These are phyloP conservation scores for Congeria kusceri DNA, from an alignment of 2,888 invertebrate genomes.

Conservation along the genomic window DNA sequence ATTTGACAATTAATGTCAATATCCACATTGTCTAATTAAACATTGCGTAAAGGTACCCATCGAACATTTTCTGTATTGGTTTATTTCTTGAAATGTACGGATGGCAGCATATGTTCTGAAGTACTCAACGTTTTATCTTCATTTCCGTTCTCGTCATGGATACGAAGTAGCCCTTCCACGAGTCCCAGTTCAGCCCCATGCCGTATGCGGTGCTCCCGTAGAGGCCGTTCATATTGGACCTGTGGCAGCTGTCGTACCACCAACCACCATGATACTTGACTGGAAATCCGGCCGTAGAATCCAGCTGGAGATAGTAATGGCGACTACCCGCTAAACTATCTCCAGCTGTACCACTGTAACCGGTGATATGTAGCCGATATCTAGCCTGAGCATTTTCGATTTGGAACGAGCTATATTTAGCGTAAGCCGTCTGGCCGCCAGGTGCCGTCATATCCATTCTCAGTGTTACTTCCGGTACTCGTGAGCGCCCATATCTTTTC, in stretches of 20 bases:
- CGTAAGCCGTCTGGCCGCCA: constrained; percentile 3
- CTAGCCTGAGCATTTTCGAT: not conserved
- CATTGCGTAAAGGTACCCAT: no score
- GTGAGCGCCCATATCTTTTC: constrained; percentile 14
- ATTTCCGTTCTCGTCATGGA: constrained; percentile 13
- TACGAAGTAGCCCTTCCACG: not conserved
- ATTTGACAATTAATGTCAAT: no score
- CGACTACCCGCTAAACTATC: constrained; percentile 7
- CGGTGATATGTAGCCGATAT: constrained; percentile 18
- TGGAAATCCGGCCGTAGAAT: constrained; percentile 15
- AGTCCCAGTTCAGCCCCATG: constrained; percentile 40
- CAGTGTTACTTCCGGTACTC: constrained; percentile 7
- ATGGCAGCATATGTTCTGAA: no score
- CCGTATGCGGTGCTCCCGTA: constrained; percentile 19
- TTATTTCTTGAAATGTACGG: no score
- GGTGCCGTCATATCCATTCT: constrained; percentile 26
- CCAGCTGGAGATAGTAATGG: constrained; percentile 20
- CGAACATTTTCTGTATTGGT: no score
- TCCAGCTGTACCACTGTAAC: constrained; percentile 31
- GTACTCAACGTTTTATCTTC: constrained; percentile 18
- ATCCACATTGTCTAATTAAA: no score
- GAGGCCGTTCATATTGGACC: constrained; percentile 36
- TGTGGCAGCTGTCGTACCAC: constrained; percentile 44
- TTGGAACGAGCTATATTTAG: constrained; percentile 18
- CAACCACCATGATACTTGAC: constrained; percentile 13